Evolutionary conservation across 2,797 vertebrate species (phyloP).

Genomic region (Myripristis murdjan): DNA sequence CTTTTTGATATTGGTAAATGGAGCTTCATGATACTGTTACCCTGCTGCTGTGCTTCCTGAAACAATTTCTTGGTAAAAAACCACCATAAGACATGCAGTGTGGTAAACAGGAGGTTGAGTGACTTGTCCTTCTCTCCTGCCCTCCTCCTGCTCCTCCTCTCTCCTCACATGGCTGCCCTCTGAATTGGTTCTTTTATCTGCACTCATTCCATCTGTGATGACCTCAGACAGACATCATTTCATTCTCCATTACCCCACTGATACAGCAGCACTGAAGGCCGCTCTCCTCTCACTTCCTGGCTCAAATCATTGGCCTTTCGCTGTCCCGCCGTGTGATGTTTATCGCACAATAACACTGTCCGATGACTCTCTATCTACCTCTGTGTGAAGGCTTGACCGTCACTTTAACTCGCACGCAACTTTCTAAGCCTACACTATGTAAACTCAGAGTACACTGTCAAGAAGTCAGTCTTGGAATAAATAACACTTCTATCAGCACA

Average conservation of each 20-base stretch:
- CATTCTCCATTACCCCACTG: constrained; percentile 79
- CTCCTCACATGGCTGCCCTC: constrained; percentile 54
- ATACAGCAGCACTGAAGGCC: constrained; percentile 40
- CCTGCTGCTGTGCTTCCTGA: too few relatives aligned
- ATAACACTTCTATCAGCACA: constrained; percentile 1
- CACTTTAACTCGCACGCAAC: constrained; percentile 26
- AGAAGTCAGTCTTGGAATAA: constrained; percentile 23
- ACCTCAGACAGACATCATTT: constrained; percentile 79
- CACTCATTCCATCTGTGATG: constrained; percentile 66
- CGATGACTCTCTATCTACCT: neutral
- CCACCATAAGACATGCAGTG: neutral
- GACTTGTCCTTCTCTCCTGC: constrained; percentile 19
- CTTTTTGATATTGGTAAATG: too few relatives aligned
- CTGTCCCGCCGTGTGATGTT: constrained; percentile 38
- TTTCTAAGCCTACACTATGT: constrained; percentile 39
- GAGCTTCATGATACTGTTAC: too few relatives aligned
- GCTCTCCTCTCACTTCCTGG: constrained; percentile 48
- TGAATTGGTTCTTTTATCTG: constrained; percentile 74
- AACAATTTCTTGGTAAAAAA: too few relatives aligned
- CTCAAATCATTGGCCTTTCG: constrained; percentile 31
- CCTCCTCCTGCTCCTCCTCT: neutral
- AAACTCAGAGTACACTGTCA: constrained; percentile 31
- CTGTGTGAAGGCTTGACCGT: constrained; percentile 2
- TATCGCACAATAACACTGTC: constrained; percentile 43
- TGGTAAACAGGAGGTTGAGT: constrained; percentile 39